A percentile compares a stretch with the other conserved stretches of the same genome.
Conservation (phyloP, 2,888 invertebrate genomes). For the Latheticus oryzae region DNA sequence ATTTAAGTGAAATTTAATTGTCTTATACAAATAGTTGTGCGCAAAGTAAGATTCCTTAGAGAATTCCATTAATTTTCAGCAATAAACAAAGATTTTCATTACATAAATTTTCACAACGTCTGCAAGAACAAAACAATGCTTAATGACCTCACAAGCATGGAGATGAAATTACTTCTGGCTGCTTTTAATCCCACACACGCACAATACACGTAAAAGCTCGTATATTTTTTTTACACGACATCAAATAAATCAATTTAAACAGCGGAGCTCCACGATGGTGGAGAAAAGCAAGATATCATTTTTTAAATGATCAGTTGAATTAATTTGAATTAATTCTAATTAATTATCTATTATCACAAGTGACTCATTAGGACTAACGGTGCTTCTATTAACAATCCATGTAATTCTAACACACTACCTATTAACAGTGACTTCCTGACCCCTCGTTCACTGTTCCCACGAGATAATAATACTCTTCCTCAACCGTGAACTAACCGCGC, state of each 20-base stretch:
- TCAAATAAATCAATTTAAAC: constrained; percentile 41
- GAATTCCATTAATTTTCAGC: constrained; percentile 46
- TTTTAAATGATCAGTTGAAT: too few species aligned
- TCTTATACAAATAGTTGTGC: constrained; percentile 42
- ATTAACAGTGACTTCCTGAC: constrained; percentile 47
- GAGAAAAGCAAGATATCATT: too few species aligned
- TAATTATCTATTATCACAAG: constrained; percentile 9
- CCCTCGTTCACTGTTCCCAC: constrained; percentile 35
- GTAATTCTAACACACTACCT: constrained; percentile 44
- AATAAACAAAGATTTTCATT: constrained; percentile 47
- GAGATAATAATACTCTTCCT: constrained; percentile 43
- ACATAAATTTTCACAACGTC: constrained; percentile 41
- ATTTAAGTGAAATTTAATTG: constrained; percentile 42
- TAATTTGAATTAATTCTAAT: too few species aligned
- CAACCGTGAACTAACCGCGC: constrained; percentile 42
- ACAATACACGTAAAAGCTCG: constrained; percentile 37
- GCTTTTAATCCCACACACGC: constrained; percentile 37
- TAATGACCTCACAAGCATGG: constrained; percentile 36
- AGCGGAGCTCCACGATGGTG: constrained; percentile 34
- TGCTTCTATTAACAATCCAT: constrained; percentile 42
- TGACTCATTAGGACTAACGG: constrained; percentile 7
- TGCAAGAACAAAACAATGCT: constrained; percentile 41
- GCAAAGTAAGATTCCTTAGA: constrained; percentile 40
- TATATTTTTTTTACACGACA: constrained; percentile 37
- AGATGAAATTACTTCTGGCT: constrained; percentile 28